Evolutionary conservation across 2,888 invertebrate species (phyloP), one percentile per base, ranked within the genome.

Genomic region (Cephus pulcher): DNA sequence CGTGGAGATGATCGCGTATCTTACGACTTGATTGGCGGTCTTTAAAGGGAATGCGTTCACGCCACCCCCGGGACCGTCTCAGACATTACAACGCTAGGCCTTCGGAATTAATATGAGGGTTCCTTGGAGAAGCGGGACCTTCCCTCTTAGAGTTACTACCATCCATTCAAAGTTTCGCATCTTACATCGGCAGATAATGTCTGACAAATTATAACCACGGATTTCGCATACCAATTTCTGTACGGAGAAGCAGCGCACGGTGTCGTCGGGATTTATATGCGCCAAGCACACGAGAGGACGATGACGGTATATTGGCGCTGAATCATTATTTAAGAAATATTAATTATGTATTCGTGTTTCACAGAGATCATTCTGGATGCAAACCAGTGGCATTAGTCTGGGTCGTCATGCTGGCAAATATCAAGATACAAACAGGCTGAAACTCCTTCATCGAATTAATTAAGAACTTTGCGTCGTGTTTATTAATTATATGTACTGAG

Each of bases 21-120:
- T 89, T 86, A 88, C 86, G 86, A 86, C 89, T 88, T 87, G 89
- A 91, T 91, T 90, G 90, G 88, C 82, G 84, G 89, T 90, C 89
- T 89, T 91, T 91, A 90, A 89, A 89, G 88, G 85, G 87, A 90
- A 91, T 87, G 90, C 90, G 86, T 91, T 90, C 86, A 91, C 85
- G 85, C 84, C 85, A 87, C 91, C 89, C 89, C 76, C 69, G 90
- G 88, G 90, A 90, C 82, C 82, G 78, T 76, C 76, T 70, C 85
- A 85, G 84, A 87, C 88, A 88, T 90, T 88, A 88, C 84, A 86
- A 84, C 83, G 85, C 86, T 84, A 87, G 87, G 86, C 87, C 86
- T 84, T 80, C 81, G 83, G 90, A 90, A 90, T 90, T 90, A 90
- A 90, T 90, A 90, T 85, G 88, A 88, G 89, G 84, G 82, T 74